Percentiles rank a stretch among this genome's conserved stretches.
phyloP scores from a whole-genome alignment of 2,113 vertebrate genomes.

The Halichoerus grypus region DNA sequence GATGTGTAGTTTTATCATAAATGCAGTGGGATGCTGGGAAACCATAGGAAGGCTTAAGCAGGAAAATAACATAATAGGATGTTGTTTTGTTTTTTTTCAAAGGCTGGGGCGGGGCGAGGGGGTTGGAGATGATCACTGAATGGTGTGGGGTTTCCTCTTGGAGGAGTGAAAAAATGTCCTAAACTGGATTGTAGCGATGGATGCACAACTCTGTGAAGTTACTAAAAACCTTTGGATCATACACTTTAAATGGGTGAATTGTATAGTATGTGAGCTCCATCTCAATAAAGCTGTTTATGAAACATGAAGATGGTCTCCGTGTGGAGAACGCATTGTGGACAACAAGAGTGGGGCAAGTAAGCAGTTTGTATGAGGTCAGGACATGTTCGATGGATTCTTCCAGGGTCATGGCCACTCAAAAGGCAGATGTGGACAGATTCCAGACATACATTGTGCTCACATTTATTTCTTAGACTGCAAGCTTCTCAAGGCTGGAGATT shows the following conservation, averaged over 20 bases:
- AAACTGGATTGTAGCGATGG: not conserved
- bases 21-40: not conserved
- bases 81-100: not conserved
- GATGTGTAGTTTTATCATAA: not conserved
- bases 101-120: not conserved
- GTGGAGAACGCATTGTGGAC: not conserved
- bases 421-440: not conserved
- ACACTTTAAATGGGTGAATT: not conserved
- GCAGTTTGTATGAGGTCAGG: not conserved
- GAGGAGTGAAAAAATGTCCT: not conserved
- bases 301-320: not conserved
- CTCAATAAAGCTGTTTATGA: not conserved
- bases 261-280: not conserved
- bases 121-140: not conserved
- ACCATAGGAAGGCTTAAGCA: not conserved
- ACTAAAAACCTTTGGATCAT: not conserved
- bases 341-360: not conserved
- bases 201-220: not conserved
- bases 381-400: not conserved
- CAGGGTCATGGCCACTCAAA: not conserved
- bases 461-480: not conserved
- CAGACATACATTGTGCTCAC: not conserved
- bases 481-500: not conserved
- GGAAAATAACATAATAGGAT: not conserved
- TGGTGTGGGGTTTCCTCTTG: not conserved